Evolutionary conservation across 2,888 invertebrate species (phyloP), one percentile per base, ranked within the genome.

Genomic region (Euplexia lucipara): DNA sequence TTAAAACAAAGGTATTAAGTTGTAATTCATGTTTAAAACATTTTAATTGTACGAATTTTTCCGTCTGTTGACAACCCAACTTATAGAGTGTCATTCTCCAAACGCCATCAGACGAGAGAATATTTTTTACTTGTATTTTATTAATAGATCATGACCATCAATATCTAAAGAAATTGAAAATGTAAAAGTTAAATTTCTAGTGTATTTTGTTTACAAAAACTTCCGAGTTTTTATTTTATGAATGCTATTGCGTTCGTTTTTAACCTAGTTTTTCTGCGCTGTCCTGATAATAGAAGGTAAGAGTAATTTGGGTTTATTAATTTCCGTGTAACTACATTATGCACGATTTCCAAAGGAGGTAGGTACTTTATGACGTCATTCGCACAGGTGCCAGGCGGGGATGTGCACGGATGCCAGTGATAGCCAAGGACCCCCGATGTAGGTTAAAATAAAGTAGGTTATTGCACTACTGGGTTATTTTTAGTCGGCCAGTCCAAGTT

Each of bases 401-500:
- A 91, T 88, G 84, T 81, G 90, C 91, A 86, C 95, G 88, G 87
- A 87, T 88, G 85, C 90, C 85, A 86, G 88, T 90, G 92, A 90
- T 91, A 91, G 88, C 91, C 91, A 91, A 91, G 91, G 87, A 90
- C 88, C 88, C 87, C 83, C 84, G 86, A 95, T 92, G 92, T 95
- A 93, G 95, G 95, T 95, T 94, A 94, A 88, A 90, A 87, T 90
- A 92, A 95, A 95, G 88, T 95, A 91, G 95, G 95, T 95, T 95
- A 95, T 92, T 95, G 95, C 95, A 95, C 94, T 92, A 87, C 83
- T 78, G 81, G 83, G 85, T 84, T 90, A 88, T 86, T 90, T 89
- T 91, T 88, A 90, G 86, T 82, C 81, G 80, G 79, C 79, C 91
- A 94, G 92, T 94, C 87, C 83, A 86, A 84, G 75, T 82, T 79